phyloP scores from a whole-genome alignment of 1,140 invertebrate genomes.

The Eupristina koningsbergeri region DNA sequence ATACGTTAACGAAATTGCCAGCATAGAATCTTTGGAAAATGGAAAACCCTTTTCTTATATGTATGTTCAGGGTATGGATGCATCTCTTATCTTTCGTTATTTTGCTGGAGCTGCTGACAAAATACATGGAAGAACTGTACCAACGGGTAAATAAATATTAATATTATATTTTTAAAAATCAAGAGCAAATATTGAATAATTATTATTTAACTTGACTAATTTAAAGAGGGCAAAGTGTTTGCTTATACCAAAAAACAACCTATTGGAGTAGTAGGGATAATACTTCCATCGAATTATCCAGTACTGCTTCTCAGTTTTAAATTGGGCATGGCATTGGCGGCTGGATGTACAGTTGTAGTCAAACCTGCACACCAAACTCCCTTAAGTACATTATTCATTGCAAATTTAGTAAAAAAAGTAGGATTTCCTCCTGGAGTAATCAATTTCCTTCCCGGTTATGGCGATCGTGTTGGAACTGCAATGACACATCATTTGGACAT shows the following conservation, averaged over 20 bases:
- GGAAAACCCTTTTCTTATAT: conserved; percentile 81
- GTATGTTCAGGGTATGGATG: conserved; percentile 75
- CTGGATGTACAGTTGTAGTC: conserved; percentile 79
- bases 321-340: conserved; percentile 82
- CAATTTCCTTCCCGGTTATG: conserved; percentile 78
- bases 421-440: conserved; percentile 82
- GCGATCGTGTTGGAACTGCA: conserved; percentile 79
- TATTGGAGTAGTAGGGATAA: conserved; percentile 86
- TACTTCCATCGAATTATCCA: conserved; percentile 90
- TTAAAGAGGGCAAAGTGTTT: conserved; percentile 74
- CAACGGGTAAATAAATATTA: conserved; percentile 65
- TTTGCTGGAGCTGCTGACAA: conserved; percentile 87
- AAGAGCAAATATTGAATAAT: not conserved
- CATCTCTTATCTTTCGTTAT: conserved; percentile 77
- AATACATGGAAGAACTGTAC: conserved; percentile 81
- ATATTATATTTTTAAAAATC: not conserved
- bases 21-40: conserved; percentile 81
- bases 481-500: conserved; percentile 78
- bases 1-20: conserved; percentile 75
- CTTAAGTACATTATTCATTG: conserved; percentile 80
- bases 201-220: not conserved
- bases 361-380: conserved; percentile 88
- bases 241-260: conserved; percentile 83
- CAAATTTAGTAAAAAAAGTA: conserved; percentile 78
- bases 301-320: conserved; percentile 87